Percentiles rank a stretch among this genome's conserved stretches.
These are phyloP conservation scores for Amphiprion percula DNA, from an alignment of 2,113 vertebrate genomes.

Conservation along the genomic window DNA sequence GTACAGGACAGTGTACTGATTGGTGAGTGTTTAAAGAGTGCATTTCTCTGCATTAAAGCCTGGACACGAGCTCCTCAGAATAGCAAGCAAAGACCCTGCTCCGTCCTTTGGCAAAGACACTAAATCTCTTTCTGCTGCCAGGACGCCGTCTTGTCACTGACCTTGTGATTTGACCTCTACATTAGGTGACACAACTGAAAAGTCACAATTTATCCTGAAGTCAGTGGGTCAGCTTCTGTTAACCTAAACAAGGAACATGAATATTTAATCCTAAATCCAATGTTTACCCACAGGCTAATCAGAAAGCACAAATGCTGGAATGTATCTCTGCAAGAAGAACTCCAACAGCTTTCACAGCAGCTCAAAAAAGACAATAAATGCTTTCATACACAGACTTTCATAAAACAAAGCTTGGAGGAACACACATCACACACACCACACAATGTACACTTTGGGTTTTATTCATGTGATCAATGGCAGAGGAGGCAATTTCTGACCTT, in stretches of 20 bases:
- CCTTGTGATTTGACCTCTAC: slow-evolving; percentile 16
- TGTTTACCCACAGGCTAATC: not conserved
- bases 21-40: slow-evolving; percentile 6
- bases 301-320: slow-evolving; percentile 6
- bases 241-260: slow-evolving; percentile 7
- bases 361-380: slow-evolving; percentile 20
- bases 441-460: not conserved
- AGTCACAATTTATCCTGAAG: slow-evolving; percentile 7
- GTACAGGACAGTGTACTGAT: slow-evolving; percentile 12
- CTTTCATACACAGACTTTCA: not conserved
- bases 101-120: slow-evolving; percentile 14
- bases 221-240: slow-evolving; percentile 6
- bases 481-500: slow-evolving; percentile 18
- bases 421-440: slow-evolving; percentile 1
- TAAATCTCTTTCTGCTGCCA: slow-evolving; percentile 1
- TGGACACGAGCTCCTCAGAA: not conserved
- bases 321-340: slow-evolving; percentile 5
- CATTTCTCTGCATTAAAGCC: slow-evolving; percentile 3
- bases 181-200: slow-evolving; percentile 9
- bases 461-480: slow-evolving; percentile 10
- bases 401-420: not conserved
- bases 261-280: slow-evolving; percentile 1
- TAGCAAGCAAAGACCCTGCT: not conserved
- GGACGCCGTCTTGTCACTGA: slow-evolving; percentile 14
- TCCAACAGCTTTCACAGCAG: not conserved